These are phyloP conservation scores for Priocnemis perturbator DNA, from an alignment of 2,888 invertebrate species.

Conservation along the genomic window DNA sequence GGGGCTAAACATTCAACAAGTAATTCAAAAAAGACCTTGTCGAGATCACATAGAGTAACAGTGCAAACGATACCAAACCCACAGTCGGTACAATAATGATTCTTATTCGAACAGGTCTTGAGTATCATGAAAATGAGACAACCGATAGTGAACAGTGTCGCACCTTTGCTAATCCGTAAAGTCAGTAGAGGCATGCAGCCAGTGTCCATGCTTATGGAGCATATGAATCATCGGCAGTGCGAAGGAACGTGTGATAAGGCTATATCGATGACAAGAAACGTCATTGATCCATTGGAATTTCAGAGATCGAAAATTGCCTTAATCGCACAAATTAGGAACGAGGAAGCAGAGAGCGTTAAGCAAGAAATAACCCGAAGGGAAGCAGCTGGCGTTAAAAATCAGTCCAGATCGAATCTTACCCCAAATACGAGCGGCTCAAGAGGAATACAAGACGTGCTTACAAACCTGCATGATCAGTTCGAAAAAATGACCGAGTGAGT, in stretches of 20 bases:
- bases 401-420: too few relatives aligned
- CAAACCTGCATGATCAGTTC: conserved; percentile 65
- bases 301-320: too few relatives aligned
- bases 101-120: conserved; percentile 56
- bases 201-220: conserved; percentile 55
- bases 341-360: too few relatives aligned
- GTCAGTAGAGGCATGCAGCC: conserved; percentile 64
- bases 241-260: background rate
- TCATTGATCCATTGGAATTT: too few relatives aligned
- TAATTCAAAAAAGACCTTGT: conserved; percentile 50
- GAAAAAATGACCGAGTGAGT: conserved; percentile 64
- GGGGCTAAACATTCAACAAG: conserved; percentile 82
- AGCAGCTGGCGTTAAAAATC: too few relatives aligned
- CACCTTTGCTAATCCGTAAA: conserved; percentile 65
- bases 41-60: too few relatives aligned
- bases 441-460: conserved; percentile 60
- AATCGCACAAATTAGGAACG: too few relatives aligned
- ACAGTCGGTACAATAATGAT: conserved; percentile 13
- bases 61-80: too few relatives aligned
- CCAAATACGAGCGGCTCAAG: conserved; percentile 33
- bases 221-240: conserved; percentile 34
- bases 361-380: too few relatives aligned
- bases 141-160: conserved; percentile 51
- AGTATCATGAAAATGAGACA: conserved; percentile 69
- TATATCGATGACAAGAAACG: too few relatives aligned